A percentile compares a stretch with the other conserved stretches of the same genome.
Evolutionary conservation across 2,888 invertebrate species (phyloP).

Genomic region (Nephrotoma appendiculata): DNA sequence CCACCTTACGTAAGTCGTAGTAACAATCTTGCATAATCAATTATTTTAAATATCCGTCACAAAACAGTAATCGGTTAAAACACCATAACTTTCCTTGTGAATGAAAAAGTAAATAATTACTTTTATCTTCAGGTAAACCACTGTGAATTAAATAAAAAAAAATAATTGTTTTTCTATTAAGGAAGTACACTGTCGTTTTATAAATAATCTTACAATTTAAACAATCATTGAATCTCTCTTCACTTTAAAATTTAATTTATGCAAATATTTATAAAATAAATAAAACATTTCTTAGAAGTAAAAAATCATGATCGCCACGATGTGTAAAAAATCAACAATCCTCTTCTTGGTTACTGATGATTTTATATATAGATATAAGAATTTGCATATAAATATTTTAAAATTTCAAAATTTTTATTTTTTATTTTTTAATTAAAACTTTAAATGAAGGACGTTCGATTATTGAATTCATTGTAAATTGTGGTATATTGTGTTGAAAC

Average conservation of each 20-base stretch:
- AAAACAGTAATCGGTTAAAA: no score
- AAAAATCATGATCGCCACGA: not conserved
- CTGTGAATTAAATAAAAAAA: no score
- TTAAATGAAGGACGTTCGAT: not conserved
- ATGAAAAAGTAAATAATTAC: no score
- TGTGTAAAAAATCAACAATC: not conserved
- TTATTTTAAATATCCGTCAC: no score
- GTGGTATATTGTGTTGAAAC: not conserved
- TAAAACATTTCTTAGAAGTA: not conserved
- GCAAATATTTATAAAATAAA: not conserved
- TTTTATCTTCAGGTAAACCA: no score
- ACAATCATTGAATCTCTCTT: not conserved
- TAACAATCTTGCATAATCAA: no score
- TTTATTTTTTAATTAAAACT: not conserved
- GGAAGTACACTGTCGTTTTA: not conserved
- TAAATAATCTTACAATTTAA: not conserved
- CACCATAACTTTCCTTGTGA: no score
- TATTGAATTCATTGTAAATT: not conserved
- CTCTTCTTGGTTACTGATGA: not conserved
- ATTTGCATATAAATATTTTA: not conserved
- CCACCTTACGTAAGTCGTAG: no score
- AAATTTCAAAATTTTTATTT: not conserved
- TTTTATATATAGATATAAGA: not conserved
- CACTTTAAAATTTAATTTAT: not conserved
- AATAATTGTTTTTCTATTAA: not conserved